Evolutionary conservation across 2,888 invertebrate species (phyloP).

Genomic region (Cremastobaeus sp.): DNA sequence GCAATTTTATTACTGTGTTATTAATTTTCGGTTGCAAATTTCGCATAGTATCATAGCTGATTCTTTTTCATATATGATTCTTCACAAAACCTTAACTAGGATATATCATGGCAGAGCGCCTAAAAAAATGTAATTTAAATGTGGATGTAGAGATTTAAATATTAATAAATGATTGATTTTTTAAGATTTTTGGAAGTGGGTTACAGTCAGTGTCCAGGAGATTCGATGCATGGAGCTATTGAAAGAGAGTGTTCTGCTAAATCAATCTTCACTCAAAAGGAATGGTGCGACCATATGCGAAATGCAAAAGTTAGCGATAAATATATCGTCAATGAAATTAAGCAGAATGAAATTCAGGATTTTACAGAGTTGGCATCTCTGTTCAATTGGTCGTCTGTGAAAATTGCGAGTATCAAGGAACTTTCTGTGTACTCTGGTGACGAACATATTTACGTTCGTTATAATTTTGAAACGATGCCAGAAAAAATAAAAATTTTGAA

Average conservation of each 20-base stretch:
- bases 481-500: neutral
- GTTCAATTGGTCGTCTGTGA: neutral
- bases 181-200: constrained; percentile 25
- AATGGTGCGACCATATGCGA: constrained; percentile 40
- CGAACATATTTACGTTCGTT: neutral
- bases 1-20: too few relatives aligned
- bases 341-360: constrained; percentile 2
- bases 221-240: constrained; percentile 46
- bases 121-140: too few relatives aligned
- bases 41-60: too few relatives aligned
- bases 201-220: constrained; percentile 32
- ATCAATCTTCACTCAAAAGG: constrained; percentile 32
- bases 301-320: constrained; percentile 30
- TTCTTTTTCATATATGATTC: too few relatives aligned
- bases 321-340: neutral
- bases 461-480: neutral
- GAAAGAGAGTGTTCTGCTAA: constrained; percentile 18
- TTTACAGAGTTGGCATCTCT: neutral
- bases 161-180: too few relatives aligned
- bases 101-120: too few relatives aligned
- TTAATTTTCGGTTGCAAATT: too few relatives aligned
- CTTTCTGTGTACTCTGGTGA: neutral
- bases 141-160: too few relatives aligned
- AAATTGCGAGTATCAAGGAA: constrained; percentile 4
- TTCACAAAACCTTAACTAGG: too few relatives aligned